phyloP scores from a whole-genome alignment of 1,140 invertebrate genomes.

The Heliconius hermathena region DNA sequence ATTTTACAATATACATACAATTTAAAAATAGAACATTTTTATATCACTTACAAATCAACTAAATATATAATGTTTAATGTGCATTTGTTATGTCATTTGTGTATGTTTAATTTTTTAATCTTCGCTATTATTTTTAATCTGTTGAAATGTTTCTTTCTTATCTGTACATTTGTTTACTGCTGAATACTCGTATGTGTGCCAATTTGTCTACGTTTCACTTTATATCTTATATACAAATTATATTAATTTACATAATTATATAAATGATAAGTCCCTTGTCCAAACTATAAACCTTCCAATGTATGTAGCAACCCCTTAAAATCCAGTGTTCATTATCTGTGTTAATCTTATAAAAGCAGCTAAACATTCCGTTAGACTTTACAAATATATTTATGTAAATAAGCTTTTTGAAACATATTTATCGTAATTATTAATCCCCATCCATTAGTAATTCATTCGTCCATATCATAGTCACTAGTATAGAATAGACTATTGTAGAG shows the following conservation, averaged over 20 bases:
- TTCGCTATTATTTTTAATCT: slow-evolving; percentile 9
- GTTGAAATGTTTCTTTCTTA: background rate
- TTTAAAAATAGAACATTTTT: background rate
- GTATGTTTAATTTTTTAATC: background rate
- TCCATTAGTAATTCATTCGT: slow-evolving; percentile 74
- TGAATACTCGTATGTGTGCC: slow-evolving; percentile 38
- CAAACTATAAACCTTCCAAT: slow-evolving; percentile 1
- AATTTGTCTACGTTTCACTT: slow-evolving; percentile 34
- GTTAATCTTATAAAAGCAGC: slow-evolving; percentile 43
- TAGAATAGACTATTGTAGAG: slow-evolving; percentile 47
- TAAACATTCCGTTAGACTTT: slow-evolving; percentile 50
- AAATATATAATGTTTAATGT: background rate
- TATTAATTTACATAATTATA: slow-evolving; percentile 19
- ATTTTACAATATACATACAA: background rate
- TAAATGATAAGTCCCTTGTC: background rate
- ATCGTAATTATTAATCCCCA: slow-evolving; percentile 48
- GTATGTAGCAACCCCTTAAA: slow-evolving; percentile 26
- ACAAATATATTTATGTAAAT: slow-evolving; percentile 52
- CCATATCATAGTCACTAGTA: slow-evolving; percentile 77
- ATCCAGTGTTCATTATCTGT: slow-evolving; percentile 59
- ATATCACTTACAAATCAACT: background rate
- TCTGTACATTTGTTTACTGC: slow-evolving; percentile 16
- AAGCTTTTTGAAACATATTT: slow-evolving; percentile 50
- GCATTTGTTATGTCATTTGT: background rate
- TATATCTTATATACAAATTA: slow-evolving; percentile 29